A percentile compares a stretch with the other conserved stretches of the same genome.
Evolutionary conservation across 2,797 vertebrate genomes (phyloP).

Genomic region (Pristis pectinata): DNA sequence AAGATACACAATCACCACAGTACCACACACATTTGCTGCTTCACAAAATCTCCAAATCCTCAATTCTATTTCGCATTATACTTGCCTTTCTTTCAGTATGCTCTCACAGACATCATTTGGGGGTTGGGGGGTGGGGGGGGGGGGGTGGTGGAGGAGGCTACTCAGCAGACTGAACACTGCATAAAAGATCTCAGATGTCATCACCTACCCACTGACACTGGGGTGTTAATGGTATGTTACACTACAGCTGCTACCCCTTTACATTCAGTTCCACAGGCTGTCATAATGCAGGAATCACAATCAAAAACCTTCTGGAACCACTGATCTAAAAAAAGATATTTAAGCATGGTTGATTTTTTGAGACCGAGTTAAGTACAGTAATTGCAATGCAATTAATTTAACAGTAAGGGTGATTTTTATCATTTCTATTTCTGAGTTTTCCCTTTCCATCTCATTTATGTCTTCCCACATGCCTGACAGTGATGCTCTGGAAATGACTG

Average conservation of each 20-base stretch:
- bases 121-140: no score
- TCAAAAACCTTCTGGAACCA: neutral
- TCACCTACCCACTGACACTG: neutral
- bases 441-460: neutral
- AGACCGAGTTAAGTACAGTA: neutral
- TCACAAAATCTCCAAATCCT: neutral
- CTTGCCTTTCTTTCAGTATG: neutral
- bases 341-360: neutral
- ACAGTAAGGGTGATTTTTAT: neutral
- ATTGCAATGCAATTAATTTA: constrained; percentile 4
- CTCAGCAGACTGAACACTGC: neutral
- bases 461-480: neutral
- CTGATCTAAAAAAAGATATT: neutral
- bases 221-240: neutral
- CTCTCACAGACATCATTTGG: neutral
- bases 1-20: neutral
- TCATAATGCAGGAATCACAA: neutral
- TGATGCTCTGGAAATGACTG: neutral
- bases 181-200: neutral
- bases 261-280: neutral
- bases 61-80: neutral
- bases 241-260: constrained; percentile 1
- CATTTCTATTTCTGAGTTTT: neutral
- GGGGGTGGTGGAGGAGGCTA: neutral
- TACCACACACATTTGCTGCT: neutral